Conservation (phyloP, 2,113 vertebrate species). For the Perognathus longimembris region DNA sequence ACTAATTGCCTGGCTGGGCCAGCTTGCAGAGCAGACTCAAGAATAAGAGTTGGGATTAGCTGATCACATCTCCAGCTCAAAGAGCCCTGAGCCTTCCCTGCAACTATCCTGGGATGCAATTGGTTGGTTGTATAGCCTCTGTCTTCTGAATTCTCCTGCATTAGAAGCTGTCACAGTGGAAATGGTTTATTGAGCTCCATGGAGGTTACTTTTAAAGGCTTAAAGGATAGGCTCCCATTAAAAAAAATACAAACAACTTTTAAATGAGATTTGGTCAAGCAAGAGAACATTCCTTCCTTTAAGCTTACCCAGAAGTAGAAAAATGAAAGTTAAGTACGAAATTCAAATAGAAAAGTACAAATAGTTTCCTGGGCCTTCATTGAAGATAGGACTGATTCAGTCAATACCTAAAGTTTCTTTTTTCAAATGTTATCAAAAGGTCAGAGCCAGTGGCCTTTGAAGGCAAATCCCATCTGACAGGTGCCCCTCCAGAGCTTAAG, state of each 20-base stretch:
- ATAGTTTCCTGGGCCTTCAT: not conserved
- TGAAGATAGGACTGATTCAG: slow-evolving; percentile 11
- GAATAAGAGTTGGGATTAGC: slow-evolving; percentile 38
- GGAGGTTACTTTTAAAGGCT: slow-evolving; percentile 57
- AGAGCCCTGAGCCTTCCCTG: not conserved
- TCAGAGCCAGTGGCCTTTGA: slow-evolving; percentile 76
- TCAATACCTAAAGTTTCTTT: slow-evolving; percentile 45
- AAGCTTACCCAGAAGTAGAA: slow-evolving; percentile 50
- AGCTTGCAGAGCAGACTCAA: slow-evolving; percentile 46
- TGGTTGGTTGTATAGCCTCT: slow-evolving; percentile 41
- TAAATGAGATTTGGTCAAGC: slow-evolving; percentile 20
- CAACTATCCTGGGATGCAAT: slow-evolving; percentile 32
- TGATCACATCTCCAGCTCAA: slow-evolving; percentile 2
- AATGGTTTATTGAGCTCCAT: slow-evolving; percentile 44
- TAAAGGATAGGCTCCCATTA: slow-evolving; percentile 66
- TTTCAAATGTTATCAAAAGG: slow-evolving; percentile 68
- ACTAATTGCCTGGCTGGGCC: slow-evolving; percentile 75
- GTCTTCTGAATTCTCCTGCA: not conserved
- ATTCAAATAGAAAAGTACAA: slow-evolving; percentile 67
- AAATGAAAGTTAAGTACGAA: slow-evolving; percentile 55
- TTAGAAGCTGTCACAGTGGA: slow-evolving; percentile 8
- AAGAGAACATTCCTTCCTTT: slow-evolving; percentile 62
- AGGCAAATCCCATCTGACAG: slow-evolving; percentile 71
- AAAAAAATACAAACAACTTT: slow-evolving; percentile 70
- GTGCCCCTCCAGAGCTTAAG: slow-evolving; percentile 41